Evolutionary conservation across 1,140 invertebrate genomes (phyloP).

Genomic region (Dinothrombium tinctorium): DNA sequence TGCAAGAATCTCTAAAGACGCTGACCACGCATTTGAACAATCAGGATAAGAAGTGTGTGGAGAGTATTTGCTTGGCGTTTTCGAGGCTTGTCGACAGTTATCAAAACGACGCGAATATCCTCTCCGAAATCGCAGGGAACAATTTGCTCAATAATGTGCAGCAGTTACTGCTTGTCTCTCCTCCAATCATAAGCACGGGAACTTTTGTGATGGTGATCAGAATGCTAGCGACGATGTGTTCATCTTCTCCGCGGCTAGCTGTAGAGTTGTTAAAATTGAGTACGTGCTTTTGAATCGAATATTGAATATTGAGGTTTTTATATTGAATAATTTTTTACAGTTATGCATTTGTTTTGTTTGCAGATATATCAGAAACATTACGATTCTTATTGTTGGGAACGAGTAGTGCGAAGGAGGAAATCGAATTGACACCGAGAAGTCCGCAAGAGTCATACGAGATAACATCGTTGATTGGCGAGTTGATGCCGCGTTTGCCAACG

Average conservation of each 20-base stretch:
- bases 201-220: constrained; percentile 88
- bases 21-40: constrained; percentile 64
- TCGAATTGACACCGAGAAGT: constrained; percentile 33
- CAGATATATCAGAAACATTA: constrained; percentile 71
- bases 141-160: constrained; percentile 76
- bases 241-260: constrained; percentile 72
- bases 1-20: constrained; percentile 60
- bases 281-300: constrained; percentile 16
- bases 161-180: constrained; percentile 69
- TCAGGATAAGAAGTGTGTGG: constrained; percentile 92
- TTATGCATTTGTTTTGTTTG: constrained; percentile 13
- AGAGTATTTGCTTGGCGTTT: constrained; percentile 87
- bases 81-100: constrained; percentile 79
- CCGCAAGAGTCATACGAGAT: constrained; percentile 92
- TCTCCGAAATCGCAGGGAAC: constrained; percentile 84
- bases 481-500: constrained; percentile 75
- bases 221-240: constrained; percentile 85
- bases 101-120: constrained; percentile 60
- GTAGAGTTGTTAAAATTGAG: constrained; percentile 66
- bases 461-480: constrained; percentile 75
- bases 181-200: constrained; percentile 66
- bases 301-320: not conserved
- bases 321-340: not conserved
- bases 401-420: constrained; percentile 17
- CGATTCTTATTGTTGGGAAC: constrained; percentile 71